A percentile compares a stretch with the other conserved stretches of the same genome.
phyloP scores from a whole-genome alignment of 2,797 vertebrate genomes.

The Taeniopygia guttata region DNA sequence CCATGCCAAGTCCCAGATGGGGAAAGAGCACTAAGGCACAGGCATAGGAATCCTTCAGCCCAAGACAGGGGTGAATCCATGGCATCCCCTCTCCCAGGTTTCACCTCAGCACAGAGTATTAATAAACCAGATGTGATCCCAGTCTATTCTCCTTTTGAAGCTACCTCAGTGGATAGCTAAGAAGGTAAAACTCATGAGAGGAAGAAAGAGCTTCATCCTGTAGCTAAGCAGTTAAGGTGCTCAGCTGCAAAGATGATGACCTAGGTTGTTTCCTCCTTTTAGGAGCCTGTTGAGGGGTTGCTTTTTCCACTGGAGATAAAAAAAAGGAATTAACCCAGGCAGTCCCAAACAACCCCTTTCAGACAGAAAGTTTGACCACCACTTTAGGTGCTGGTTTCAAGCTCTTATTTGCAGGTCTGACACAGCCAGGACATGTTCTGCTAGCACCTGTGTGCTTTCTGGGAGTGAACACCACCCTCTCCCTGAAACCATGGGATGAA shows the following conservation, averaged over 20 bases:
- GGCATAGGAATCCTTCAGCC: neutral
- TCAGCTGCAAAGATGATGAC: neutral
- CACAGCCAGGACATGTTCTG: neutral
- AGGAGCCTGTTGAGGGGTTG: neutral
- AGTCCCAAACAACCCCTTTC: neutral
- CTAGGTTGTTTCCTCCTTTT: neutral
- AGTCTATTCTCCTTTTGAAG: neutral
- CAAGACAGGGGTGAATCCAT: rapidly evolving
- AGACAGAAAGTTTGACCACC: neutral
- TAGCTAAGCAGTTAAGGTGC: neutral
- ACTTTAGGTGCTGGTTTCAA: neutral
- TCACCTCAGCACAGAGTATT: neutral
- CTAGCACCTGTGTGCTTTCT: neutral
- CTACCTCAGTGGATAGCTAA: neutral
- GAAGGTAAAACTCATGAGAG: neutral
- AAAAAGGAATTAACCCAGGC: neutral
- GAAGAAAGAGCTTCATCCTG: neutral
- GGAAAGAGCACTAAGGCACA: neutral
- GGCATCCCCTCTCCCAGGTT: neutral
- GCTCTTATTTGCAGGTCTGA: neutral
- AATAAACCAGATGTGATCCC: neutral
- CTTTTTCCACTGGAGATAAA: neutral
- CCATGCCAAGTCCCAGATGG: neutral
- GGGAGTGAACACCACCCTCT: neutral
- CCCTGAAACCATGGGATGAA: neutral